phyloP scores from a whole-genome alignment of 2,888 invertebrate genomes.

The Iphiclides podalirius region DNA sequence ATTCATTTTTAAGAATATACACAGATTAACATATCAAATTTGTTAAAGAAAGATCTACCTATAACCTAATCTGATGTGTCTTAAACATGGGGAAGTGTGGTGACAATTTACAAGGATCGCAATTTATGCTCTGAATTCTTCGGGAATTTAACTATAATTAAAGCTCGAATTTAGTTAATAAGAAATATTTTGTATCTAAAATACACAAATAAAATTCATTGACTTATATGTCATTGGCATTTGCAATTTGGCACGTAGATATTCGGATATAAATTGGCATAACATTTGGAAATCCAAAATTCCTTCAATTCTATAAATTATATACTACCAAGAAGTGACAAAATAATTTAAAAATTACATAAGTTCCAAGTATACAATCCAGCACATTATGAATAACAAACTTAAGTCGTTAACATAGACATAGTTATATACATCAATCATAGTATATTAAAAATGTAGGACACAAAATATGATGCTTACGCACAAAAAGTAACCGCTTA shows the following conservation, averaged over 20 bases:
- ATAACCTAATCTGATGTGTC: constrained; percentile 45
- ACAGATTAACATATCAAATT: constrained; percentile 47
- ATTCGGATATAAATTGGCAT: constrained; percentile 43
- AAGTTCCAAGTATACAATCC: constrained; percentile 3
- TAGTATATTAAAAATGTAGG: constrained; percentile 35
- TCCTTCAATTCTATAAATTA: constrained; percentile 26
- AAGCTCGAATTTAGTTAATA: constrained; percentile 74
- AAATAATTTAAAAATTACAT: constrained; percentile 7
- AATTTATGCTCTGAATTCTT: constrained; percentile 49
- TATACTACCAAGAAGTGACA: constrained; percentile 12
- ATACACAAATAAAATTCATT: constrained; percentile 50
- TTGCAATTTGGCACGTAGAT: constrained; percentile 54
- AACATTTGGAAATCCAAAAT: constrained; percentile 48
- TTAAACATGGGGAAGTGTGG: constrained; percentile 18
- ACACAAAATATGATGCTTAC: constrained; percentile 35
- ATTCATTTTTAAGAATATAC: constrained; percentile 43
- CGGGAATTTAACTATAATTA: constrained; percentile 74
- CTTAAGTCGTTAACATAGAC: constrained; percentile 16
- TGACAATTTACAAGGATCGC: constrained; percentile 21
- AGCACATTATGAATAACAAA: constrained; percentile 22
- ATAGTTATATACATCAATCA: constrained; percentile 36
- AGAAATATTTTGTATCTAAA: constrained; percentile 43
- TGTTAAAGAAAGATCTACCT: constrained; percentile 44
- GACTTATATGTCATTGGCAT: constrained; percentile 51
- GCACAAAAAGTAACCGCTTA: constrained; percentile 31